Evolutionary conservation across 92 coral and sea anemone species (phyloP), one percentile per base, ranked within the genome.

Genomic region (Phymanthus crucifer): DNA sequence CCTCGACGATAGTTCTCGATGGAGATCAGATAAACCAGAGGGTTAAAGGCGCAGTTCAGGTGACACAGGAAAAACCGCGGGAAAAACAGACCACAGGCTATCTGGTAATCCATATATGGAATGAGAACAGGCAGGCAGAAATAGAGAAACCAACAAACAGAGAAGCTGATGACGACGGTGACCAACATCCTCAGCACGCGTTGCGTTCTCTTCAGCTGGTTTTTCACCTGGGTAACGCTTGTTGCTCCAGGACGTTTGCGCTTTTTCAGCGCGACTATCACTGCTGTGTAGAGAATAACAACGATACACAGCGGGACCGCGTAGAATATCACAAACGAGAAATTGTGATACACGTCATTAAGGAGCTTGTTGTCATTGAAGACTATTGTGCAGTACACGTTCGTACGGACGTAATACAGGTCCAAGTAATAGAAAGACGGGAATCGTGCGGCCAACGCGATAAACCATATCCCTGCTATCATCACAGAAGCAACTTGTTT

Each of bases 1-100:
- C 87, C 90, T 6, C 85, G 87, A 18, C 95, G 90, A 43, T 82
- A 91, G 56, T 78, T 80, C 73, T 85, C 89, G 40, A 88, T 83
- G 71, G 73, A 91, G 13, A 82, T 61, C 3, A 85, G 71, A 71
- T 88, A 91, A 37, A 91, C 78, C 47, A 84, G 32, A 13, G 96
- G 96, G 61, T 91, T 91, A 18, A 91, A 64, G 32, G 84, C 91
- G 66, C 93, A 85, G 78, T 87, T 79, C 27, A 80, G 43, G 68
- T 89, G 90, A 2, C 77, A 73, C 40, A 89, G 79, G 38, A 90
- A 81, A 35, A 83, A 78, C 26, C 82, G 69, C 6, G 80, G 75
- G 32, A 80, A 78, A 18, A 13, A 66, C 72, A 91, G 43, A 34
- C 24, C 21, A 64, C 95, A 91, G 8, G 75, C 82, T 6, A 52